Conservation (phyloP, 2,888 invertebrate genomes). For the Germaria angustata region DNA sequence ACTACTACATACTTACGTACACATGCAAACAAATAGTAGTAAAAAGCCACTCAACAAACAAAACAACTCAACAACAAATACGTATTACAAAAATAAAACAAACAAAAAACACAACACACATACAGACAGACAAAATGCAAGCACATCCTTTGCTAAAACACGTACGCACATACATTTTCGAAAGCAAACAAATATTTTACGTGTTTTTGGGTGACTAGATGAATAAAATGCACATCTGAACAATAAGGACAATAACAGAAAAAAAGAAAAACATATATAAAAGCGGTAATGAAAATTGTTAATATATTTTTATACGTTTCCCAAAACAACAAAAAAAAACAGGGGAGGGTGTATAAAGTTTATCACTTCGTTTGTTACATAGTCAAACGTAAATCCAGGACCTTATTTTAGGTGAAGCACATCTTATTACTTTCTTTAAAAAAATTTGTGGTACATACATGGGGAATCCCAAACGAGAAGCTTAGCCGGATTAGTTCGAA, state of each 20-base stretch:
- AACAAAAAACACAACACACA: neutral
- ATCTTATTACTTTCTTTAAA: no score
- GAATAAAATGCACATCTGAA: neutral
- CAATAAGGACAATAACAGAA: neutral
- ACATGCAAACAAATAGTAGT: neutral
- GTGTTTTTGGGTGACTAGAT: neutral
- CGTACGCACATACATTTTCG: neutral
- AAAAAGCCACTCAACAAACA: neutral
- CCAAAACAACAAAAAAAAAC: neutral
- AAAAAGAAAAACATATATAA: neutral
- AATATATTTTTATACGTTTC: neutral
- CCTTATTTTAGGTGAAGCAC: no score
- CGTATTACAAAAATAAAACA: neutral
- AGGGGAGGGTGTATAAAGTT: neutral
- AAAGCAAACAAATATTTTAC: conserved; percentile 40
- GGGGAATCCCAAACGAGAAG: no score
- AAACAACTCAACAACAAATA: neutral
- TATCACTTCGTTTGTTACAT: neutral
- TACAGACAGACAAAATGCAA: conserved; percentile 30
- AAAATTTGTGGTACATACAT: no score
- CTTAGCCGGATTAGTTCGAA: no score
- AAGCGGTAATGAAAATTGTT: conserved; percentile 5
- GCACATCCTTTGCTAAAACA: conserved; percentile 25
- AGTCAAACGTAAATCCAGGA: no score
- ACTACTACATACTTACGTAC: neutral